A percentile compares a stretch with the other conserved stretches of the same genome.
Conservation (phyloP, 2,113 vertebrate genomes). For the Grammomys surdaster region DNA sequence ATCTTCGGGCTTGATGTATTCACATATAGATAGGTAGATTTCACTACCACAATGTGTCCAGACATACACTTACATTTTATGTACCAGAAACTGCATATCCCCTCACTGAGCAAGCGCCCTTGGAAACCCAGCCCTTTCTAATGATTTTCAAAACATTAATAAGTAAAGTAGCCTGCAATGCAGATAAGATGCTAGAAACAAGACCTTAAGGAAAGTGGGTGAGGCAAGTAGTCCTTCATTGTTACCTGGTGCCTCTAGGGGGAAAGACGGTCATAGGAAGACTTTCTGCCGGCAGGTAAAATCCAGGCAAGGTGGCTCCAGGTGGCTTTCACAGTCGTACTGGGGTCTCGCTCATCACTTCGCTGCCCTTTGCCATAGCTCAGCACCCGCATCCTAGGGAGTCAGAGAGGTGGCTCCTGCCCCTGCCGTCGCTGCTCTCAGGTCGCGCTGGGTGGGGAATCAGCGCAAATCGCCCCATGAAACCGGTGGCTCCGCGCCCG, state of each 20-base stretch:
- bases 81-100: slow-evolving; percentile 70
- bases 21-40: not conserved
- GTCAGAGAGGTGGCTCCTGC: slow-evolving; percentile 72
- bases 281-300: slow-evolving; percentile 83
- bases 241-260: slow-evolving; percentile 86
- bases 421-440: slow-evolving; percentile 71
- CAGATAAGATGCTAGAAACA: slow-evolving; percentile 81
- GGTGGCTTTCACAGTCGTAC: slow-evolving; percentile 77
- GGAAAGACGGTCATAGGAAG: slow-evolving; percentile 80
- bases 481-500: slow-evolving; percentile 75
- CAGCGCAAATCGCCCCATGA: slow-evolving; percentile 76
- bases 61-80: slow-evolving; percentile 73
- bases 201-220: slow-evolving; percentile 79
- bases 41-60: slow-evolving; percentile 64
- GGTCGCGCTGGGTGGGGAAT: slow-evolving; percentile 81
- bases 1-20: slow-evolving; percentile 70
- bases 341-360: slow-evolving; percentile 78
- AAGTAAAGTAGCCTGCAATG: slow-evolving; percentile 86
- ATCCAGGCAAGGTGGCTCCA: slow-evolving; percentile 81
- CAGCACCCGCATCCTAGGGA: slow-evolving; percentile 83
- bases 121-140: slow-evolving; percentile 75
- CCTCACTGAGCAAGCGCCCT: slow-evolving; percentile 73
- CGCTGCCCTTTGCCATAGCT: slow-evolving; percentile 83
- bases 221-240: slow-evolving; percentile 66
- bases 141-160: slow-evolving; percentile 85